phyloP scores from a whole-genome alignment of 2,113 vertebrate genomes.

The Solea senegalensis region DNA sequence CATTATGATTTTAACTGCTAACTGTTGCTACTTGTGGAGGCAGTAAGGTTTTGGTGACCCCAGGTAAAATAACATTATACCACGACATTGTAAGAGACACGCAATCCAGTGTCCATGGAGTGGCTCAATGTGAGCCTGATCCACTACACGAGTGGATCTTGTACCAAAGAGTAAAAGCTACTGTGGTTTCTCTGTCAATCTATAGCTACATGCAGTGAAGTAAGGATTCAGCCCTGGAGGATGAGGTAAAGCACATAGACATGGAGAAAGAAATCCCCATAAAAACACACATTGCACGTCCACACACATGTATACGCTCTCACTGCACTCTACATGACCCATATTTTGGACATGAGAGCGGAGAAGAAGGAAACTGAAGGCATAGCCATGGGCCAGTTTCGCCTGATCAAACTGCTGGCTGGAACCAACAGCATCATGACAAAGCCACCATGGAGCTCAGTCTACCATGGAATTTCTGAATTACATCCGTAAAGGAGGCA shows the following conservation, averaged over 20 bases:
- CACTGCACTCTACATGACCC: slow-evolving; percentile 67
- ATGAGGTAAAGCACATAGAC: slow-evolving; percentile 18
- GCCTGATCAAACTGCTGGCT: slow-evolving; percentile 61
- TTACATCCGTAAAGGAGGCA: slow-evolving; percentile 12
- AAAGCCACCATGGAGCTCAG: slow-evolving; percentile 46
- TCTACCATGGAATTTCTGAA: slow-evolving; percentile 56
- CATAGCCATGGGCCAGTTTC: slow-evolving; percentile 61
- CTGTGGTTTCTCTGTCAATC: slow-evolving; percentile 33
- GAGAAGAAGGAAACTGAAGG: slow-evolving; percentile 53
- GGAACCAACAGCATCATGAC: slow-evolving; percentile 52
- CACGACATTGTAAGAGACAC: slow-evolving; percentile 17
- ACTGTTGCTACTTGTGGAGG: slow-evolving; percentile 23
- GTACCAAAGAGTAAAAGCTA: slow-evolving; percentile 42
- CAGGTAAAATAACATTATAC: neutral
- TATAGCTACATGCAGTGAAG: neutral
- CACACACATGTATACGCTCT: slow-evolving; percentile 16
- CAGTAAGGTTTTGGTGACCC: slow-evolving; percentile 8
- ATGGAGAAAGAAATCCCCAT: neutral
- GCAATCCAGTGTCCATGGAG: slow-evolving; percentile 21
- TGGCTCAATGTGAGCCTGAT: slow-evolving; percentile 31
- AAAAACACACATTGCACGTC: neutral
- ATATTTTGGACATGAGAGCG: slow-evolving; percentile 58
- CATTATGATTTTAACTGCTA: slow-evolving; percentile 36
- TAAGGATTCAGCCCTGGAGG: slow-evolving; percentile 6
- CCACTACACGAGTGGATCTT: slow-evolving; percentile 44